These are phyloP conservation scores for Eustalomyia histrio DNA, from an alignment of 2,888 invertebrate genomes.

Conservation along the genomic window DNA sequence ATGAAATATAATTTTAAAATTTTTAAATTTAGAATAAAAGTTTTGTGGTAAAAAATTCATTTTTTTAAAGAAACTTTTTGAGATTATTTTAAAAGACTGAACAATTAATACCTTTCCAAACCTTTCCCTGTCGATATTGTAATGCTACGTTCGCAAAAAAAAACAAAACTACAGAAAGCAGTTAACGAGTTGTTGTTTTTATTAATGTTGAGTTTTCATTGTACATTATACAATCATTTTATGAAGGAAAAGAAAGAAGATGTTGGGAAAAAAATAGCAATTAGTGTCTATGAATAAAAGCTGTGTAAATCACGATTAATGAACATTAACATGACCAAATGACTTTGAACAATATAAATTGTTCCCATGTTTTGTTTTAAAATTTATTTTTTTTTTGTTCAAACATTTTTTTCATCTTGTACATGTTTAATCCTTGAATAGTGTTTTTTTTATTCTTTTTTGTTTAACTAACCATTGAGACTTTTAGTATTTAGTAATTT, in stretches of 20 bases:
- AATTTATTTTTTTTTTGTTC: conserved; percentile 8
- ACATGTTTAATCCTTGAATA: conserved; percentile 49
- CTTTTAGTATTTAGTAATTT: conserved; percentile 48
- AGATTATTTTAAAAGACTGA: not conserved
- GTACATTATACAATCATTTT: conserved; percentile 33
- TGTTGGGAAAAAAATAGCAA: conserved; percentile 54
- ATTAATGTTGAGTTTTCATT: conserved; percentile 36
- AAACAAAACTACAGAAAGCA: conserved; percentile 1
- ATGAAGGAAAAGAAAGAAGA: conserved; percentile 39
- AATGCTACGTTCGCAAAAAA: not conserved
- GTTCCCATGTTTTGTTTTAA: conserved; percentile 59
- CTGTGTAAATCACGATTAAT: conserved; percentile 68
- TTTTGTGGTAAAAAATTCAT: no score
- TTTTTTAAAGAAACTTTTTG: no score
- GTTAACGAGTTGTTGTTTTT: conserved; percentile 45
- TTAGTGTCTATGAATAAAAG: conserved; percentile 60
- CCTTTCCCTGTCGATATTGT: conserved; percentile 36
- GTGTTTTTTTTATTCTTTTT: conserved; percentile 23
- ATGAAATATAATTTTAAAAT: no score
- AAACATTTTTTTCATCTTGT: conserved; percentile 19
- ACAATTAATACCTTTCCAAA: not conserved
- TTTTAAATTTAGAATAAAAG: no score
- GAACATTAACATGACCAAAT: conserved; percentile 68
- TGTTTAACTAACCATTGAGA: conserved; percentile 52
- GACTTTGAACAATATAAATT: conserved; percentile 66